Base-by-base conservation (phyloP, 2,888 invertebrate species). In the Amiota minor region DNA sequence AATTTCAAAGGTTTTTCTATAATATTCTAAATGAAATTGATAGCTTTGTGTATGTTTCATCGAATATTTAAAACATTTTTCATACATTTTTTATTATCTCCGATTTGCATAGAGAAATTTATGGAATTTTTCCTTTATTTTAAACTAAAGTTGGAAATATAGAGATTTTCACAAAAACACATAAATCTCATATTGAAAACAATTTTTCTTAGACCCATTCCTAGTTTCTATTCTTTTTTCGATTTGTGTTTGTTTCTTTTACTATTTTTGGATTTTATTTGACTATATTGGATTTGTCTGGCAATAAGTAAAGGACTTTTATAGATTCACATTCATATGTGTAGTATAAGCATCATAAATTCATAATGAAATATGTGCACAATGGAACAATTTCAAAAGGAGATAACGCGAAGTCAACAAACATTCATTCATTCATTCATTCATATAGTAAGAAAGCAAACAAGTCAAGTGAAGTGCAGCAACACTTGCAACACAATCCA, bases 291-390 rank as follows among this genome's bases (percentile, higher is more conserved):
- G 50, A 67, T 67, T 67, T 67, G 49, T 18, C 18, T 16, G 16
- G 49, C 50, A 67, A 45, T 18, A 16, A 16, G n/a, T 59, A 11
- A 59, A 35, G 35, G 35, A 35, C 35, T 35, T 35, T 35, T 35
- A 35, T 35, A 35, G 35, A 35, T 35, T 6, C 35, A 35, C 35
- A 35, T 35, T 35, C 35, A 35, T 35, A 35, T 35, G 35, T 35
- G 6, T 35, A 35, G 61, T 74, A 87, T 83, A 87, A 84, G 80
- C 85, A 81, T 84, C 88, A 86, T 87, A 87, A 87, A 88, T 87
- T 87, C 82, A 85, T 86, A 86, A 87, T 87, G 83, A 87, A 83
- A 81, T 87, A 88, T 81, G 82, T 79, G 75, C 79, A 74, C 76
- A 35, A 35, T 35, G 35, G 35, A 35, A 35, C 35, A 35, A 35